Percentiles rank a stretch among this genome's conserved stretches.
phyloP scores from a whole-genome alignment of 2,888 invertebrate genomes.

The Hyalella azteca region DNA sequence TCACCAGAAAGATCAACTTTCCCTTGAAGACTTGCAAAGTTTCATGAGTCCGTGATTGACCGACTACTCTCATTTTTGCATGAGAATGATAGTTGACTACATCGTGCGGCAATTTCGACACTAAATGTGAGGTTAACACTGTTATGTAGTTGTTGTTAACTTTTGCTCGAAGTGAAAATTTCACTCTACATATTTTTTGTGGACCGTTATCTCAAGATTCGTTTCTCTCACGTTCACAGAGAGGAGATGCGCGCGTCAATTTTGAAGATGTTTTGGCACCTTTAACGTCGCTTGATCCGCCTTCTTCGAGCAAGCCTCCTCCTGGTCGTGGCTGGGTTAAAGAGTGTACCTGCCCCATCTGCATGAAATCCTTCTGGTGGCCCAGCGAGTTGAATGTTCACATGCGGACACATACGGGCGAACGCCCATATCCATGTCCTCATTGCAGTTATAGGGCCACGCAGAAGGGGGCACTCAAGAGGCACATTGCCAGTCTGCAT shows the following conservation, averaged over 20 bases:
- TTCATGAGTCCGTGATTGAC: constrained; percentile 4
- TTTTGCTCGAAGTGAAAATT: no score
- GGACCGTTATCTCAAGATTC: no score
- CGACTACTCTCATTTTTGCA: no score
- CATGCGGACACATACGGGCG: constrained; percentile 55
- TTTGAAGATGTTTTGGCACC: constrained; percentile 13
- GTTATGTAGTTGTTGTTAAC: no score
- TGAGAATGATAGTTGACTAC: no score
- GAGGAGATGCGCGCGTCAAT: constrained; percentile 1
- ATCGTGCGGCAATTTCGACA: no score
- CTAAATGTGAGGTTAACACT: no score
- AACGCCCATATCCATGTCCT: constrained; percentile 52
- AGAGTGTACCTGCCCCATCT: constrained; percentile 38
- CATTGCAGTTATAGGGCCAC: constrained; percentile 52
- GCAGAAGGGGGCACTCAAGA: constrained; percentile 52
- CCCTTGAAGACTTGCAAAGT: constrained; percentile 1
- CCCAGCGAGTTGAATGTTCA: constrained; percentile 47
- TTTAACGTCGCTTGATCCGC: neutral
- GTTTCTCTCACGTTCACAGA: constrained; percentile 35
- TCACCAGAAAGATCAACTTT: constrained; percentile 31
- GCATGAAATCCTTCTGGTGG: constrained; percentile 26
- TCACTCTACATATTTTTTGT: no score
- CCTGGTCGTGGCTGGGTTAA: neutral
- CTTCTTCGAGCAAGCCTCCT: neutral
- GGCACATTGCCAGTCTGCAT: constrained; percentile 39